A percentile compares a stretch with the other conserved stretches of the same genome.
Evolutionary conservation across 2,888 invertebrate genomes (phyloP).

Genomic region (Matsumyia berberina): DNA sequence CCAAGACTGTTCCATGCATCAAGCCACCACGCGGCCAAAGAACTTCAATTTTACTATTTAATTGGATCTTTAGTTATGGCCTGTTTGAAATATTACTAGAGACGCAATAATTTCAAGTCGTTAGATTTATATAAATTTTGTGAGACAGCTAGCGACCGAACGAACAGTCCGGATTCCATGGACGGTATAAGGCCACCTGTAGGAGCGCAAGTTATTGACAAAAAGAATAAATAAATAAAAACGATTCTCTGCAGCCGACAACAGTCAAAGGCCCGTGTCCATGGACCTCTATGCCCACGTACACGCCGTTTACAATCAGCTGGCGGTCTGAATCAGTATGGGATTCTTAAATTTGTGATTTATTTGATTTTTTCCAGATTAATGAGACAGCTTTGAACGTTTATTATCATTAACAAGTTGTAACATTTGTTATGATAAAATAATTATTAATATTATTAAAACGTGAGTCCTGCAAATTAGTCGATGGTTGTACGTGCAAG

Average conservation of each 20-base stretch:
- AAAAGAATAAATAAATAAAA: slow-evolving; percentile 57
- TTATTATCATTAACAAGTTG: slow-evolving; percentile 58
- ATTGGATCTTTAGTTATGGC: slow-evolving; percentile 62
- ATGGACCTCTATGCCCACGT: slow-evolving; percentile 1
- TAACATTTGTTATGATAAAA: slow-evolving; percentile 58
- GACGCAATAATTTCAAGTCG: slow-evolving; percentile 40
- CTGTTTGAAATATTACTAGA: slow-evolving; percentile 55
- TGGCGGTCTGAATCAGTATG: slow-evolving; percentile 12
- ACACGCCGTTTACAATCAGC: slow-evolving; percentile 29
- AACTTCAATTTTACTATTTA: slow-evolving; percentile 50
- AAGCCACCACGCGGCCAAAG: background rate
- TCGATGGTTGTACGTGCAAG: slow-evolving; percentile 12
- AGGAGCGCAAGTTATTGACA: slow-evolving; percentile 54
- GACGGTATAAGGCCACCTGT: slow-evolving; percentile 30
- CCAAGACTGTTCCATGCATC: background rate
- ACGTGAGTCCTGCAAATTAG: slow-evolving; percentile 48
- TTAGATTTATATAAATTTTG: slow-evolving; percentile 57
- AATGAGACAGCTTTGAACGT: slow-evolving; percentile 61
- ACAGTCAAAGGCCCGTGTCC: slow-evolving; percentile 9
- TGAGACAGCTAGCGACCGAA: slow-evolving; percentile 59
- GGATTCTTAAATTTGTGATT: slow-evolving; percentile 60
- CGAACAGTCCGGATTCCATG: slow-evolving; percentile 53
- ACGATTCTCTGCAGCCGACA: slow-evolving; percentile 9
- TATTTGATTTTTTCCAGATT: slow-evolving; percentile 60
- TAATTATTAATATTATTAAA: slow-evolving; percentile 69